Conservation (phyloP, 1,140 invertebrate genomes). For the Cardiocondyla obscurior region DNA sequence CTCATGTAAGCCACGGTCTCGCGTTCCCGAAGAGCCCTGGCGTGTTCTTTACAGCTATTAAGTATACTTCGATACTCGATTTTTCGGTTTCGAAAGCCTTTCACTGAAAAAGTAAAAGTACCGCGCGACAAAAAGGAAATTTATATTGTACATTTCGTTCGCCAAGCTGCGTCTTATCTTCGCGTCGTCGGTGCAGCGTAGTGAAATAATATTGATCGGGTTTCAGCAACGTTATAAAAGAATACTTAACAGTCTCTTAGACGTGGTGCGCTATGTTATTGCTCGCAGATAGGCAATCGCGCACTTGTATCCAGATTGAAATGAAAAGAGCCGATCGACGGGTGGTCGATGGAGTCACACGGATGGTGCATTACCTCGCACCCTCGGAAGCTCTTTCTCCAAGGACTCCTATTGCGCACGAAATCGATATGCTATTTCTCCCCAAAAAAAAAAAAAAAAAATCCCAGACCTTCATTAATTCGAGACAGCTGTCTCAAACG, state of each 20-base stretch:
- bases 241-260: not conserved
- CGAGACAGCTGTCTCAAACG: not conserved
- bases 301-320: slow-evolving; percentile 43
- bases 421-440: slow-evolving; percentile 35
- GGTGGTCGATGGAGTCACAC: slow-evolving; percentile 68
- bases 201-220: not conserved
- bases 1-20: slow-evolving; percentile 59
- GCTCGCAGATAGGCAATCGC: slow-evolving; percentile 18
- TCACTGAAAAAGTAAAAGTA: not conserved
- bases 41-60: not conserved
- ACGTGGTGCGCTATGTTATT: not conserved
- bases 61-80: not conserved
- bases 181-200: not conserved
- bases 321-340: slow-evolving; percentile 63
- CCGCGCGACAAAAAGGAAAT: not conserved
- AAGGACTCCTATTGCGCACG: slow-evolving; percentile 18
- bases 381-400: slow-evolving; percentile 47
- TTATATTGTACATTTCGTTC: not conserved
- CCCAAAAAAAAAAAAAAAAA: not conserved
- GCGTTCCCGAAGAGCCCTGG: slow-evolving; percentile 7
- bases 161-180: too few species aligned
- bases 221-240: not conserved
- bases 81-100: not conserved
- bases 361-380: slow-evolving; percentile 68
- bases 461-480: not conserved